These are phyloP conservation scores for Epicauta chinensis DNA, from an alignment of 1,140 invertebrate genomes.

Conservation along the genomic window DNA sequence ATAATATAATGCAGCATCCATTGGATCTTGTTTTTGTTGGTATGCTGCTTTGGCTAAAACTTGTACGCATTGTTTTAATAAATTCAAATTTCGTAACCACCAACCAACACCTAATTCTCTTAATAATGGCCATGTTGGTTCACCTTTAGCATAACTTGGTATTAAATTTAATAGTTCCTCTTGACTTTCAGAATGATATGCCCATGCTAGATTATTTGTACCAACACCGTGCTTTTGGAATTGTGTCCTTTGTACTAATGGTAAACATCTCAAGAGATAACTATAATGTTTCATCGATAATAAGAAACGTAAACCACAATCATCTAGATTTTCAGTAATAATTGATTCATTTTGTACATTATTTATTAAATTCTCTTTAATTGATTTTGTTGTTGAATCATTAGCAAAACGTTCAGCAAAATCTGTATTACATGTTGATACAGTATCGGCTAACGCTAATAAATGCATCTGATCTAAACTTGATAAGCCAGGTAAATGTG, in stretches of 20 bases:
- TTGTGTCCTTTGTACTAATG: slow-evolving; percentile 75
- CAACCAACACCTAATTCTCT: slow-evolving; percentile 92
- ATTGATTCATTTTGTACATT: slow-evolving; percentile 58
- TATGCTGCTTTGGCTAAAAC: slow-evolving; percentile 90
- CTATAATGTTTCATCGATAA: slow-evolving; percentile 97
- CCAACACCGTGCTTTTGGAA: slow-evolving; percentile 87
- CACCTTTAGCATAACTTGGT: slow-evolving; percentile 78
- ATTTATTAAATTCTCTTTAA: slow-evolving; percentile 63
- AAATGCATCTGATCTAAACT: slow-evolving; percentile 99
- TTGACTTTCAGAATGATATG: slow-evolving; percentile 97
- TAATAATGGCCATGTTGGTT: slow-evolving; percentile 85
- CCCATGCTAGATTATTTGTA: slow-evolving; percentile 95
- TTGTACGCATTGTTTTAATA: slow-evolving; percentile 83
- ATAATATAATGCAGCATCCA: slow-evolving; percentile 97
- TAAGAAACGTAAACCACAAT: slow-evolving; percentile 94
- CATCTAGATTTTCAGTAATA: slow-evolving; percentile 82
- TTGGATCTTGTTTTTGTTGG: slow-evolving; percentile 83
- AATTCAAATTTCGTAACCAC: slow-evolving; percentile 88
- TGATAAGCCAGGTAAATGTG: slow-evolving; percentile 92
- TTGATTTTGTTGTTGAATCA: slow-evolving; percentile 65
- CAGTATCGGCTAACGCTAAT: slow-evolving; percentile 93
- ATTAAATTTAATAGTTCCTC: slow-evolving; percentile 89
- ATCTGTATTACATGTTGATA: slow-evolving; percentile 86
- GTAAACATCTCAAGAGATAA: slow-evolving; percentile 88
- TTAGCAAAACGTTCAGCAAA: slow-evolving; percentile 78